Evolutionary conservation across 2,113 vertebrate genomes (phyloP).

Genomic region (Takifugu flavidus): DNA sequence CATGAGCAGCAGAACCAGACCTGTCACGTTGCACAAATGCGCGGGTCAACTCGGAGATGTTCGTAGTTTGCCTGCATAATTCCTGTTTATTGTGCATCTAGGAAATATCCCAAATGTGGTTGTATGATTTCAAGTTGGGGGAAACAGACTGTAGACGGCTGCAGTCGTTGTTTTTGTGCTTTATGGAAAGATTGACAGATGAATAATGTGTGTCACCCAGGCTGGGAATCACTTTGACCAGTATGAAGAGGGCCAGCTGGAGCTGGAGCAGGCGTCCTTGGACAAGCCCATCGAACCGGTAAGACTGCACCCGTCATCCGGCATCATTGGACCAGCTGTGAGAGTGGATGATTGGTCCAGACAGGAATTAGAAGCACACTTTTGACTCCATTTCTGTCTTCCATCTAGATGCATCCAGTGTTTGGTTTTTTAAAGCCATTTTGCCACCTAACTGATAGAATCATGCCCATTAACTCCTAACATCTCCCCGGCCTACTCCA

Average conservation of each 20-base stretch:
- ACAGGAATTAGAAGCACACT: constrained; percentile 61
- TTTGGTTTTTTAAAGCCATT: constrained; percentile 25
- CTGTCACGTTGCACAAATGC: constrained; percentile 12
- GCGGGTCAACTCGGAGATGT: constrained; percentile 2
- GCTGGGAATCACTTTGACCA: constrained; percentile 99
- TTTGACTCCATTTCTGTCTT: constrained; percentile 53
- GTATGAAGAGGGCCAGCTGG: constrained; percentile 98
- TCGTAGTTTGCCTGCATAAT: not conserved
- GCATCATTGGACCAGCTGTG: constrained; percentile 71
- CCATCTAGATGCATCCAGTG: constrained; percentile 59
- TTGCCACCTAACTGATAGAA: constrained; percentile 59
- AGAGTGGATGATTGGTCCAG: constrained; percentile 80
- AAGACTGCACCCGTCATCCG: constrained; percentile 75
- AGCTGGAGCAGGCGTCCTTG: constrained; percentile 96
- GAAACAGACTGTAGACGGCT: no score
- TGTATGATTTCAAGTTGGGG: no score
- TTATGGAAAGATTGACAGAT: not conserved
- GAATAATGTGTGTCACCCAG: constrained; percentile 69
- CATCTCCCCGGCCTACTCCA: constrained; percentile 56
- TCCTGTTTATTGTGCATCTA: no score
- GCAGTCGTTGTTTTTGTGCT: no score
- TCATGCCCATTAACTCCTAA: constrained; percentile 59
- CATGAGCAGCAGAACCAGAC: constrained; percentile 27
- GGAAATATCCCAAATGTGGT: no score
- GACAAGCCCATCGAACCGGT: constrained; percentile 99